Evolutionary conservation across 2,888 invertebrate species (phyloP).

Genomic region (Gryllus longicercus): DNA sequence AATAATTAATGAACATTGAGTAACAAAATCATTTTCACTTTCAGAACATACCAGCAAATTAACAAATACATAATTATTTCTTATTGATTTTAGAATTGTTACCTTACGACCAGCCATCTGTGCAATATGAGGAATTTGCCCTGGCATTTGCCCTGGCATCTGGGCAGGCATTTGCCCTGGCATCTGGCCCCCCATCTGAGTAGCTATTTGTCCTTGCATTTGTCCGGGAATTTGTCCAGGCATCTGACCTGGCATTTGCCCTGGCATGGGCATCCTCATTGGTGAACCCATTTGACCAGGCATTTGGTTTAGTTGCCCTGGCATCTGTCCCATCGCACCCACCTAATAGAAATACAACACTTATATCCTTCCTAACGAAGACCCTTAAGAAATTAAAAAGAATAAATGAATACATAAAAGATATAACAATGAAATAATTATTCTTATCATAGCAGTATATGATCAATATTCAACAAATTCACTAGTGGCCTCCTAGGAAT

Average conservation of each 20-base stretch:
- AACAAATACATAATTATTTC: no score
- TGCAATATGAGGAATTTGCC: conserved; percentile 41
- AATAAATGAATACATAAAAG: no score
- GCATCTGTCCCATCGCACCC: conserved; percentile 42
- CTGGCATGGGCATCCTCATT: conserved; percentile 41
- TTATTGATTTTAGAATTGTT: no score
- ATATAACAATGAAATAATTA: no score
- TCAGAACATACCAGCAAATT: no score
- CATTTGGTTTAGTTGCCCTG: conserved; percentile 44
- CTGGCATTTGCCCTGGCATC: conserved; percentile 49
- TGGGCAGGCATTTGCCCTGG: conserved; percentile 41
- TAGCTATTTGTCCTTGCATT: conserved; percentile 46
- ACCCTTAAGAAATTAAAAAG: not conserved
- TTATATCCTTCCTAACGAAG: not conserved
- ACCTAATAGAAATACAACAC: conserved; percentile 21
- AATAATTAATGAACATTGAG: no score
- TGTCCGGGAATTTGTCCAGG: conserved; percentile 49
- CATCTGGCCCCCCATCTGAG: conserved; percentile 42
- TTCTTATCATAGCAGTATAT: no score
- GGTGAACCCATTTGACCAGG: conserved; percentile 45
- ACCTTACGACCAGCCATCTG: conserved; percentile 40
- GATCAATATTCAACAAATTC: no score
- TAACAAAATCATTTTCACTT: no score
- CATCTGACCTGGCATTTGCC: conserved; percentile 45
- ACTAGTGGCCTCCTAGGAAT: no score